Percentiles rank a stretch among this genome's conserved stretches.
Evolutionary conservation across 2,888 invertebrate species (phyloP).

Genomic region (Agrotis exclamationis): DNA sequence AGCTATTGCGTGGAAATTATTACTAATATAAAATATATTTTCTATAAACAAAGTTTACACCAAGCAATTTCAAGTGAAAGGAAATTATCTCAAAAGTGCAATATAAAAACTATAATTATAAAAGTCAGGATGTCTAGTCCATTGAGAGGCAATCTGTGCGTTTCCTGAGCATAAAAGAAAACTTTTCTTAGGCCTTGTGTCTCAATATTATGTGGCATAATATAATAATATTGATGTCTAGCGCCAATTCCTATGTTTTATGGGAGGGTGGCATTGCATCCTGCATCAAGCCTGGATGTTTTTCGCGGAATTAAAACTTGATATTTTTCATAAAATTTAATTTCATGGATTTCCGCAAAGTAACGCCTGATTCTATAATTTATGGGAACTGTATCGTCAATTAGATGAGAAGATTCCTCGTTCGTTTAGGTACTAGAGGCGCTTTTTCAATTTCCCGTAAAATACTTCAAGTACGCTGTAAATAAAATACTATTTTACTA

Average conservation of each 20-base stretch:
- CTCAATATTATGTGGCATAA: neutral
- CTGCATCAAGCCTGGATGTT: too few relatives aligned
- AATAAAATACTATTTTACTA: too few relatives aligned
- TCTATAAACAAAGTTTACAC: constrained; percentile 12
- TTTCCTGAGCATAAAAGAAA: constrained; percentile 38
- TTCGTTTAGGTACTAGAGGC: too few relatives aligned
- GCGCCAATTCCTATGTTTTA: neutral
- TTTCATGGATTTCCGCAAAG: too few relatives aligned
- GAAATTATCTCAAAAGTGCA: constrained; percentile 27
- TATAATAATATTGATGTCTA: neutral
- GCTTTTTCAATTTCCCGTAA: too few relatives aligned
- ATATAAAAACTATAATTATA: constrained; percentile 41
- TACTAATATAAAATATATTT: neutral
- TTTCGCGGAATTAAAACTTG: too few relatives aligned
- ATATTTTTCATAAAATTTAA: too few relatives aligned
- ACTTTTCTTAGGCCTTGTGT: constrained; percentile 1
- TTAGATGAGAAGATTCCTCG: too few relatives aligned
- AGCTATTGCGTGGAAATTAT: neutral
- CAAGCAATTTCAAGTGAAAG: constrained; percentile 22
- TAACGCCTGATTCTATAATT: too few relatives aligned
- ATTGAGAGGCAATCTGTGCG: constrained; percentile 19
- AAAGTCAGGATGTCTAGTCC: constrained; percentile 31
- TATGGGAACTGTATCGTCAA: too few relatives aligned
- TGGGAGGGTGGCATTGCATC: too few relatives aligned
- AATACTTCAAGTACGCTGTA: too few relatives aligned